These are phyloP conservation scores for Ahaetulla prasina DNA, from an alignment of 2,113 vertebrate genomes.

Conservation along the genomic window DNA sequence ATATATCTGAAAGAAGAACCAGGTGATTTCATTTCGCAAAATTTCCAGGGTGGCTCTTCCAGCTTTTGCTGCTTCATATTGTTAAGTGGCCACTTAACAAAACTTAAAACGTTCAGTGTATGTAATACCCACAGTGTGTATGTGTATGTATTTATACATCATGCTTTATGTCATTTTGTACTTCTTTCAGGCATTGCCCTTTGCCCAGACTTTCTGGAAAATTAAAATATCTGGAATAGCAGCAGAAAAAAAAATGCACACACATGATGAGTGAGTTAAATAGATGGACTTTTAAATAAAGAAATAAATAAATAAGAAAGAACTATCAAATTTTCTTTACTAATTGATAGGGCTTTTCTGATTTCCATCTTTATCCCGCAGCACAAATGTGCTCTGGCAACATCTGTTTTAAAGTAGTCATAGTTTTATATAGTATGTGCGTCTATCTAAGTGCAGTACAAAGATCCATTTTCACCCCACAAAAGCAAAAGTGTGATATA, in stretches of 20 bases:
- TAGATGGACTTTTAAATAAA: not conserved
- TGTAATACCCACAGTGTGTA: not conserved
- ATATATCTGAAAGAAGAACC: not conserved
- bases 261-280: not conserved
- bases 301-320: too few species aligned
- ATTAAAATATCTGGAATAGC: not conserved
- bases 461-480: not conserved
- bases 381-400: not conserved
- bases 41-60: not conserved
- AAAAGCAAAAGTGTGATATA: not conserved
- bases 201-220: not conserved
- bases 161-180: not conserved
- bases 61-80: not conserved
- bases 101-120: not conserved
- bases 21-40: not conserved
- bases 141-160: not conserved
- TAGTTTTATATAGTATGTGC: not conserved
- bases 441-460: not conserved
- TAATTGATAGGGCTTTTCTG: not conserved
- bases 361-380: not conserved
- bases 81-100: not conserved
- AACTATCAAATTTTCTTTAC: not conserved
- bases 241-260: not conserved
- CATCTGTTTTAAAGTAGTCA: not conserved
- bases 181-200: not conserved